Percentiles rank a stretch among this genome's conserved stretches.
Evolutionary conservation across 2,113 vertebrate genomes (phyloP).

Genomic region (Tetrax tetrax): DNA sequence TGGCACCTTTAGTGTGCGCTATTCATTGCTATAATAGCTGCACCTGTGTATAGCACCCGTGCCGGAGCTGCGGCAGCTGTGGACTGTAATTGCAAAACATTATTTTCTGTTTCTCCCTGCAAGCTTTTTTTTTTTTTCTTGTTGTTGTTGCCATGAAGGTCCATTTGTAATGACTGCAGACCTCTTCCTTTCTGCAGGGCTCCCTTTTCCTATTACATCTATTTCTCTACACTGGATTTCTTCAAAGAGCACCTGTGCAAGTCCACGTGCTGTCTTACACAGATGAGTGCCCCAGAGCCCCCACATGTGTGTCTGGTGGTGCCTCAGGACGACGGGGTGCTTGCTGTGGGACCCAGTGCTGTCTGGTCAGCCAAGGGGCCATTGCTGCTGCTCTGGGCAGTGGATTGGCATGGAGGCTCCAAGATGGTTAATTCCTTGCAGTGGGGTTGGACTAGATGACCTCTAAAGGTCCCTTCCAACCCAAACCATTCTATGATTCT

Average conservation of each 20-base stretch:
- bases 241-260: neutral
- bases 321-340: rapidly evolving
- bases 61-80: conserved; percentile 74
- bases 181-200: neutral
- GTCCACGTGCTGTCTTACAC: rapidly evolving
- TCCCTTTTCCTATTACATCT: neutral
- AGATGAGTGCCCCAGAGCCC: neutral
- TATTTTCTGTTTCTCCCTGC: conserved; percentile 83
- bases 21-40: conserved; percentile 84
- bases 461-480: too few species aligned
- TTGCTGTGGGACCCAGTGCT: neutral
- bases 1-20: conserved; percentile 80
- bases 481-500: too few species aligned
- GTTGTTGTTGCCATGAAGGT: neutral
- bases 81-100: conserved; percentile 80
- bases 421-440: conserved; percentile 30
- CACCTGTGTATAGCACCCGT: conserved; percentile 79
- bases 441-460: too few species aligned
- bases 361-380: neutral
- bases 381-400: neutral
- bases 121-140: conserved; percentile 64
- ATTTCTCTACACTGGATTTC: neutral
- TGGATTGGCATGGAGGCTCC: neutral
- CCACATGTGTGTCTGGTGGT: rapidly evolving
- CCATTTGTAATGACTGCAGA: conserved; percentile 51